Percentiles rank a stretch among this genome's conserved stretches.
phyloP scores from a whole-genome alignment of 2,888 invertebrate species.

The Diabrotica balteata region DNA sequence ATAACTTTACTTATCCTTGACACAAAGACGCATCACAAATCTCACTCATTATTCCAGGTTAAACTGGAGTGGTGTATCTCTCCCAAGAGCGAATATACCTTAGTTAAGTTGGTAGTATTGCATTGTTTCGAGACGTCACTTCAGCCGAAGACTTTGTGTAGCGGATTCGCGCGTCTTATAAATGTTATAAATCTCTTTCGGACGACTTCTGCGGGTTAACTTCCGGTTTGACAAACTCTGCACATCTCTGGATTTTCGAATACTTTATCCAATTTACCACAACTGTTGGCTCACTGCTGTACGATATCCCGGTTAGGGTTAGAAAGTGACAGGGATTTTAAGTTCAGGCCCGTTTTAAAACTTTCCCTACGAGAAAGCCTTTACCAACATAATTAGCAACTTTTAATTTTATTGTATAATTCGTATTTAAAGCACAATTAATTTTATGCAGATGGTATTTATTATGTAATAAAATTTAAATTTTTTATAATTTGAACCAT shows the following conservation, averaged over 20 bases:
- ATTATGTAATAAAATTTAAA: no score
- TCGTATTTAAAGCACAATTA: no score
- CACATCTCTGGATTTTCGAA: constrained; percentile 54
- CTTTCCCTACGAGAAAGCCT: no score
- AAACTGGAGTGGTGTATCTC: constrained; percentile 43
- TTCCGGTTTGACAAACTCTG: constrained; percentile 58
- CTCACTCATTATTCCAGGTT: constrained; percentile 59
- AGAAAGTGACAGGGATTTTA: no score
- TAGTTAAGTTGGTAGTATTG: constrained; percentile 53
- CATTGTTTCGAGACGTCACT: constrained; percentile 55
- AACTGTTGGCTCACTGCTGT: constrained; percentile 26
- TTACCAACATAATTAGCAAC: no score
- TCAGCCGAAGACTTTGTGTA: constrained; percentile 58
- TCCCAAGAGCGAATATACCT: constrained; percentile 52
- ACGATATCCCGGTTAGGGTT: no score
- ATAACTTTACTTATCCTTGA: constrained; percentile 51
- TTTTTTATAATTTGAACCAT: no score
- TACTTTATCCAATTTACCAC: constrained; percentile 56
- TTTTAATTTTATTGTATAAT: no score
- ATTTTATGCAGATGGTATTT: no score
- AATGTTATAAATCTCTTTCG: constrained; percentile 57
- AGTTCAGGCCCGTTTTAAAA: no score
- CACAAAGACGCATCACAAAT: constrained; percentile 57
- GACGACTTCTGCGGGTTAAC: constrained; percentile 53
- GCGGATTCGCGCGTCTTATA: constrained; percentile 58